Evolutionary conservation across 2,888 invertebrate genomes (phyloP).

Genomic region (Nomada hirtipes): DNA sequence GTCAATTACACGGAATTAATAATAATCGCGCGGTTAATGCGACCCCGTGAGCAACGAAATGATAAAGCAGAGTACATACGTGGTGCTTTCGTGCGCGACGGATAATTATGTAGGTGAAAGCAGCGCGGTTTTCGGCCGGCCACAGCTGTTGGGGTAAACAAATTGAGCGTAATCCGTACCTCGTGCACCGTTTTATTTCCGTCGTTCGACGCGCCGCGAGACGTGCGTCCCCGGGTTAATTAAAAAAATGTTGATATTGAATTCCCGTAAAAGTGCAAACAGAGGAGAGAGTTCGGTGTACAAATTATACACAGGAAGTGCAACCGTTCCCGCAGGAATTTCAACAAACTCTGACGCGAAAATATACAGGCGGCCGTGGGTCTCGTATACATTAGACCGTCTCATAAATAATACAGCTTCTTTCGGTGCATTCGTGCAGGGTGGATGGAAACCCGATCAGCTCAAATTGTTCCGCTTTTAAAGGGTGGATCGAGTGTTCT

Average conservation of each 20-base stretch:
- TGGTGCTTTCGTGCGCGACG: constrained; percentile 2
- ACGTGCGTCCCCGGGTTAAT: background rate
- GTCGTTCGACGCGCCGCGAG: background rate
- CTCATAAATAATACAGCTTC: too few species aligned
- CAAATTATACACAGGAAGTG: constrained; percentile 20
- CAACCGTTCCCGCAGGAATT: background rate
- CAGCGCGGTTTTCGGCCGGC: constrained; percentile 11
- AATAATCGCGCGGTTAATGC: constrained; percentile 38
- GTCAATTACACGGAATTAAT: constrained; percentile 47
- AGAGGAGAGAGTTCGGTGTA: background rate
- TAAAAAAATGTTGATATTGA: constrained; percentile 18
- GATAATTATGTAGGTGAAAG: constrained; percentile 55
- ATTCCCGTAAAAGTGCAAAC: background rate
- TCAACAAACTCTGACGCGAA: constrained; percentile 17
- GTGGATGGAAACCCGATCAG: too few species aligned
- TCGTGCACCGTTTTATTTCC: constrained; percentile 1
- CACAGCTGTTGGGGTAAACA: constrained; percentile 47
- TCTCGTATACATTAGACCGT: too few species aligned
- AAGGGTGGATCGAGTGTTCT: background rate
- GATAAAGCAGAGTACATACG: constrained; percentile 13
- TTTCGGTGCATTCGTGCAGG: too few species aligned
- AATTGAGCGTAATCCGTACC: constrained; percentile 33
- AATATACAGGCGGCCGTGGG: background rate
- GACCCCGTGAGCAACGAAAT: background rate
- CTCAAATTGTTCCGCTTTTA: too few species aligned